phyloP scores from a whole-genome alignment of 2,888 invertebrate genomes.

The Dermolepida albohirtum region DNA sequence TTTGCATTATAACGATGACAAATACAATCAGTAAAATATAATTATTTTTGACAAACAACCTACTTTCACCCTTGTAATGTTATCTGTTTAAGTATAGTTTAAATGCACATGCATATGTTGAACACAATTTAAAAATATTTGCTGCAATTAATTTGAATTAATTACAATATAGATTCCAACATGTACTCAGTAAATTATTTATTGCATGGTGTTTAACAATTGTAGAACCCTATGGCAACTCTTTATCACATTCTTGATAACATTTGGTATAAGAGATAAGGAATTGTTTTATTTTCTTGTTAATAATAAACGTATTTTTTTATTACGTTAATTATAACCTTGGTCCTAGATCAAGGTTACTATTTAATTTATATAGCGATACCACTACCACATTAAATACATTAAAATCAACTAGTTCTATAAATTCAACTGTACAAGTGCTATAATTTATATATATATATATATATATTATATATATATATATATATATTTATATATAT shows the following conservation, averaged over 20 bases:
- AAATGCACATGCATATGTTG: not conserved
- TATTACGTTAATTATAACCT: slow-evolving; percentile 33
- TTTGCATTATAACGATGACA: too few species aligned
- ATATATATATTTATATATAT: too few species aligned
- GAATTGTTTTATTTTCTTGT: slow-evolving; percentile 5
- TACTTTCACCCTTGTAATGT: slow-evolving; percentile 24
- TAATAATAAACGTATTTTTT: not conserved
- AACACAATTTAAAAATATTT: not conserved
- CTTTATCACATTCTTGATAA: slow-evolving; percentile 13
- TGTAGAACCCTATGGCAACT: not conserved
- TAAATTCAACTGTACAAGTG: not conserved
- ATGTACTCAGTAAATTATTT: not conserved
- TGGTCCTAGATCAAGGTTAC: slow-evolving; percentile 34
- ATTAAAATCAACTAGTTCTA: not conserved
- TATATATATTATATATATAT: too few species aligned
- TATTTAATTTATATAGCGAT: not conserved
- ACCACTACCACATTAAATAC: too few species aligned
- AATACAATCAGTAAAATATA: too few species aligned
- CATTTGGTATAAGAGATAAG: slow-evolving; percentile 27
- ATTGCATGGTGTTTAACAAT: not conserved
- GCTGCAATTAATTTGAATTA: not conserved
- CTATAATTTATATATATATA: too few species aligned
- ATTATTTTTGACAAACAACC: slow-evolving; percentile 7
- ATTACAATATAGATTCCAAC: not conserved
- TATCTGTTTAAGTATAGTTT: not conserved